Base-by-base conservation (phyloP, 2,888 invertebrate species). In the Brachylomia viminalis region DNA sequence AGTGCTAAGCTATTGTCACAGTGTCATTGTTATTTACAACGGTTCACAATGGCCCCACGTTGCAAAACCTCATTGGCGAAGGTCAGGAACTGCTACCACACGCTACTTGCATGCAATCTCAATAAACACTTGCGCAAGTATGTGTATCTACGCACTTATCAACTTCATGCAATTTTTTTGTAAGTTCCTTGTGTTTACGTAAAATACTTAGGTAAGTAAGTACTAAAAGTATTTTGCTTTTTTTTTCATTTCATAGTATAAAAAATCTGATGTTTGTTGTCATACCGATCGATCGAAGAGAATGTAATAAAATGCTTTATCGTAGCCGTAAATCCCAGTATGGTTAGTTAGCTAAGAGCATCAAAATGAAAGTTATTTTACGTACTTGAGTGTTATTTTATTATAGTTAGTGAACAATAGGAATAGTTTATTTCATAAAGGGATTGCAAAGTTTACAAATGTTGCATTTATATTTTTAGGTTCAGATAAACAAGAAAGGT, bases 21-120 rank as follows among this genome's bases (percentile, higher is more conserved):
- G 30, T 71, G 59, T 76, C 56, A 38, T 33, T 83, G 79, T 70
- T 73, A 42, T 58, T 0, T 0, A 0, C 38, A 38, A 38, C 38
- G 62, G 70, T 49, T 54, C 56, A 72, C 61, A 38, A 33, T 77
- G 71, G 68, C 54, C 54, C 67, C 59, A n/a, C 15, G 62, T 89
- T 88, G 77, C 85, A 74, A 85, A 82, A 85, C 68, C 42, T 61
- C 69, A 62, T 52, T 72, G 52, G 11, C 47, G 86, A 90, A 90
- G 90, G 90, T 89, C 89, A 90, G 65, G 78, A 76, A 77, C 79
- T 75, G 84, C 82, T 59, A 52, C 76, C 59, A 69, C 59, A 81
- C 68, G 85, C 85, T 79, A 87, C 88, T 85, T 86, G 87, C 73
- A 90, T 86, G 88, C 87, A 89, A 89, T 88, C 85, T 82, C 77